Evolutionary conservation across 2,113 vertebrate genomes (phyloP), one percentile per base, ranked within the genome.

Genomic region (Mesitornis unicolor): DNA sequence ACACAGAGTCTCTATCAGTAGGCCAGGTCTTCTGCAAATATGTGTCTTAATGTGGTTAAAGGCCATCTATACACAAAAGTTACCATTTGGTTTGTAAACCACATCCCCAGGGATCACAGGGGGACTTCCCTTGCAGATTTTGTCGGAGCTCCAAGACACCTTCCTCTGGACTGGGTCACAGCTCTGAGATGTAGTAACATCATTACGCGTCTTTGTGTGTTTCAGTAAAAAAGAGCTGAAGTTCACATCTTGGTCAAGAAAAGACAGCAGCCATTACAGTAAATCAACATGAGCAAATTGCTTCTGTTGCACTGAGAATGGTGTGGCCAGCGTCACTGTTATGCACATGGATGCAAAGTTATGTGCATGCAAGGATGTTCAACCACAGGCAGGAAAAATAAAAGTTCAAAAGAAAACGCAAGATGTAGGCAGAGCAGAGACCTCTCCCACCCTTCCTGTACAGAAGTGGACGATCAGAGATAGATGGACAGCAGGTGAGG

Each of bases 1-100:
- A 97, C 82, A 95, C 13, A 0, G 86, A 95, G 87, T 79, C 82
- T 97, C 93, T 97, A 94, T 97, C 95, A 96, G 94, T 74, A 91
- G 85, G 84, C 70, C 90, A 90, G 93, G 85, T 96, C 97, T 95
- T 92, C 95, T 97, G 95, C 95, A 97, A 95, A 96, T 92, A 94
- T 84, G 45, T 95, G 93, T 77, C 92, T 97, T 79, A 91, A 87
- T 89, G 92, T 95, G 95, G 94, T 96, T 95, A 80, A 91, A 97
- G 95, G 86, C 92, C 91, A 86, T 92, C 69, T 20, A 6, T 36
- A 57, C 77, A 77, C 74, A 56, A 18, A 70, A 98, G 86, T 97
- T 96, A 90, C 92, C 92, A 89, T 96, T 95, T 98, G 96, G 95
- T 95, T 94, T 84, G 65, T 93, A 96, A 98, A 97, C 95, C 96